Conservation (phyloP, 1,140 invertebrate species). For the Araneus ventricosus region DNA sequence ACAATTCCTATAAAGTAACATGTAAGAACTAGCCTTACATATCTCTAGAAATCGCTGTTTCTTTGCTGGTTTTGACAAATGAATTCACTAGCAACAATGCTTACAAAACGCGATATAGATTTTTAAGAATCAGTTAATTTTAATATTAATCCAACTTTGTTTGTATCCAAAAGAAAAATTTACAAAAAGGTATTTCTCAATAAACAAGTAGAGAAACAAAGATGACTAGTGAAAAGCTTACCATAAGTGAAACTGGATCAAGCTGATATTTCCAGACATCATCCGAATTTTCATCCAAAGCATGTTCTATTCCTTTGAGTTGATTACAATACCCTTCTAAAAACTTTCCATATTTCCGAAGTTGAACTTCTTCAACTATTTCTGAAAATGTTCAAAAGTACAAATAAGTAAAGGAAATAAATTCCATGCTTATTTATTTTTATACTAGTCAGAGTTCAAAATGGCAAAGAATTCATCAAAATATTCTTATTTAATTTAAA, state of each 20-base stretch:
- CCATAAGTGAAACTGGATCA: conserved; percentile 84
- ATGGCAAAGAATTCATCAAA: too few relatives aligned
- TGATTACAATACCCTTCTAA: conserved; percentile 85
- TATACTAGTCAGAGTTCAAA: neutral
- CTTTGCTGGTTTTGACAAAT: too few relatives aligned
- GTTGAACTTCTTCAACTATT: conserved; percentile 84
- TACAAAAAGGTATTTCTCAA: too few relatives aligned
- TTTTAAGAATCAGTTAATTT: too few relatives aligned
- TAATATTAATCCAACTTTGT: too few relatives aligned
- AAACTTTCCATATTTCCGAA: conserved; percentile 87
- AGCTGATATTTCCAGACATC: conserved; percentile 82
- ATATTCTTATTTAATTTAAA: too few relatives aligned
- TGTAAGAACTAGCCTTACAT: too few relatives aligned
- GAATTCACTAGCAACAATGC: too few relatives aligned
- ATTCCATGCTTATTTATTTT: neutral
- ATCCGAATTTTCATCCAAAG: conserved; percentile 81
- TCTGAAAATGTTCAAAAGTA: conserved; percentile 78
- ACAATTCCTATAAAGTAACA: too few relatives aligned
- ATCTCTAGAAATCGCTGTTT: too few relatives aligned
- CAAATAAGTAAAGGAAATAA: neutral
- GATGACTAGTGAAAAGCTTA: conserved; percentile 77
- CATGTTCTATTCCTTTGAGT: conserved; percentile 82
- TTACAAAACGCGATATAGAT: too few relatives aligned
- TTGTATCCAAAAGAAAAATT: too few relatives aligned
- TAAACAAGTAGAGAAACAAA: neutral